Evolutionary conservation across 2,113 vertebrate genomes (phyloP).

Genomic region (Semnornis frantzii): DNA sequence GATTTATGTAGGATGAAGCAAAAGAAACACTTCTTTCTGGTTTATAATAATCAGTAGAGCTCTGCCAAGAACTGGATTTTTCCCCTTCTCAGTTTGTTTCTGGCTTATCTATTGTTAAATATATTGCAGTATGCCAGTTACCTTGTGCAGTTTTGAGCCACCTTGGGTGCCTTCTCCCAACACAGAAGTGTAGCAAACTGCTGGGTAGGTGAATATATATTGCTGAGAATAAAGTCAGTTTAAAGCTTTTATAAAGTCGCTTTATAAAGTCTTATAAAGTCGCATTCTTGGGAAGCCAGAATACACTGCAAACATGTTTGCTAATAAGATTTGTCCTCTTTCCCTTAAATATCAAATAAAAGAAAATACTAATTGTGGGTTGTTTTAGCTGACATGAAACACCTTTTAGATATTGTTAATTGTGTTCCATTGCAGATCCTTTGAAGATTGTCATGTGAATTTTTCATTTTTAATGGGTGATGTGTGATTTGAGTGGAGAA

Average conservation of each 20-base stretch:
- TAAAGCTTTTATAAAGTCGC: not conserved
- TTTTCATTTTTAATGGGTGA: not conserved
- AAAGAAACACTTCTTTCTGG: slow-evolving; percentile 32
- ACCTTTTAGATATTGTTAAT: not conserved
- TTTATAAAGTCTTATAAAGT: not conserved
- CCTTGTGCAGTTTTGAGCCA: not conserved
- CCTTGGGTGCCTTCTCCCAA: not conserved
- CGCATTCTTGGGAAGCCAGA: not conserved
- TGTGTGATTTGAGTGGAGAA: not conserved
- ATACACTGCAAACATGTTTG: not conserved
- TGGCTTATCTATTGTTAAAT: slow-evolving; percentile 19
- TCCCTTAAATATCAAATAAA: not conserved
- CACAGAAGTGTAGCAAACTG: not conserved
- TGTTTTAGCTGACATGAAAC: not conserved
- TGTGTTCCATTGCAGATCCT: not conserved
- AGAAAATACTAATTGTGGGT: not conserved
- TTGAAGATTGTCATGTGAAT: not conserved
- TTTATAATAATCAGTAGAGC: not conserved
- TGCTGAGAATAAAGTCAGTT: not conserved
- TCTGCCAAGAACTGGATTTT: not conserved
- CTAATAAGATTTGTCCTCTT: not conserved
- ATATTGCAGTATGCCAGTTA: not conserved
- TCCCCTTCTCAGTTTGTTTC: not conserved
- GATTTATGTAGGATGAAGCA: slow-evolving; percentile 49
- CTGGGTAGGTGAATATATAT: not conserved